Evolutionary conservation across 2,797 vertebrate species (phyloP).

Genomic region (Cottoperca gobio): DNA sequence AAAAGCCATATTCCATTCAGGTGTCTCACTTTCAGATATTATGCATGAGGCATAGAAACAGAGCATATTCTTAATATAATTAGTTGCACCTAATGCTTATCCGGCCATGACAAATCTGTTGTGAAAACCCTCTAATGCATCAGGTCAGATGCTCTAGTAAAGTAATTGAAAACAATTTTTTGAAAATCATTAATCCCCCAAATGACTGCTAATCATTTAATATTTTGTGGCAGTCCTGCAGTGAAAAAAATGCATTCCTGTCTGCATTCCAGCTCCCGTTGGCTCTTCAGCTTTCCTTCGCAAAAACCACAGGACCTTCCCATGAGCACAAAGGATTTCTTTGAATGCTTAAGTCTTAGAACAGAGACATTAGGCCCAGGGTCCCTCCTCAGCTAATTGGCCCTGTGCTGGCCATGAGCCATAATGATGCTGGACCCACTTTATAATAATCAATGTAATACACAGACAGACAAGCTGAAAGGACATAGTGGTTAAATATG

Average conservation of each 20-base stretch:
- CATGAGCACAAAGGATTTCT: conserved; percentile 46
- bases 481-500: background rate
- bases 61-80: background rate
- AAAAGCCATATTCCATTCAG: conserved; percentile 2
- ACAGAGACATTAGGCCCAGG: conserved; percentile 13
- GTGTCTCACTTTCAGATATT: background rate
- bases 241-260: conserved; percentile 16
- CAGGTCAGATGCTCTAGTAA: background rate
- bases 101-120: background rate
- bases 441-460: conserved; percentile 22
- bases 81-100: background rate
- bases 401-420: background rate
- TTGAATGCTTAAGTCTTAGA: conserved; percentile 31
- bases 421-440: conserved; percentile 10
- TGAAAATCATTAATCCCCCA: background rate
- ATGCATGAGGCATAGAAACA: background rate
- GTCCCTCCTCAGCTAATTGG: conserved; percentile 31
- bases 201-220: background rate
- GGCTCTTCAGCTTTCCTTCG: conserved; percentile 12
- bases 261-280: conserved; percentile 16
- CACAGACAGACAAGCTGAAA: conserved; percentile 17
- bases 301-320: conserved; percentile 42
- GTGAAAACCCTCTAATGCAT: background rate
- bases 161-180: background rate
- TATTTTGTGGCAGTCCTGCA: background rate